Evolutionary conservation across 2,113 vertebrate genomes (phyloP), one percentile per base, ranked within the genome.

Genomic region (Dendropsophus ebraccatus): DNA sequence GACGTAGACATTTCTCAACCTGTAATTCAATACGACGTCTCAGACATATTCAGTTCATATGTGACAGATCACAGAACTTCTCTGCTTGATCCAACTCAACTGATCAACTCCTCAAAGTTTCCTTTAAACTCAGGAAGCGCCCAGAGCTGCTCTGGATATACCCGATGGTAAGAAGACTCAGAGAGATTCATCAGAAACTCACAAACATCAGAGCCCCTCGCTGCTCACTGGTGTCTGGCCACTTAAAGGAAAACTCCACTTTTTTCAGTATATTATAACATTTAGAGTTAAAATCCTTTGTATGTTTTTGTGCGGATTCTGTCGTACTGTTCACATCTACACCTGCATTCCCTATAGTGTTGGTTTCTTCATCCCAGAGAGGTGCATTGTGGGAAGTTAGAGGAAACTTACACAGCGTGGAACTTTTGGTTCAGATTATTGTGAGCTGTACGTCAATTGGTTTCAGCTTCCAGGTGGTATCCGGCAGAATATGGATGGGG

Each of bases 11-110:
- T 54, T 12, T 25, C 17, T 32, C 0, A 30, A 56, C 69, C 50
- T 56, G 17, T 47, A 74, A 81, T 45, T 4, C 35, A 76, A 62
- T 65, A 65, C 28, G 70, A 84, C 47, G 50, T n/a, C 16, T 76
- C 37, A 17, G 82, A 84, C 73, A 76, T 76, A 75, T 75, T 84
- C 52, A 47, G 82, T 74, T 75, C 82, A 84, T 0, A 32, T 41
- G 21, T 62, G 16, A 58, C 58, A 75, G 52, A 58, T 65, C 52
- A 47, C 37, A 77, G 54, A 74, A 25, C 25, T 50, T 69, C 25
- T 69, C 28, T 62, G 69, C 45, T 37, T 83, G 67, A 83, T 73
- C 45, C 49, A 37, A 83, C n/a, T n/a, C 30, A 37, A 72, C n/a
- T 70, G 23, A 56, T 47, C 17, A 47, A 49, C 49, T 56, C 25